Evolutionary conservation across 2,888 invertebrate genomes (phyloP), one percentile per base, ranked within the genome.

Genomic region (Heliconius cydno): DNA sequence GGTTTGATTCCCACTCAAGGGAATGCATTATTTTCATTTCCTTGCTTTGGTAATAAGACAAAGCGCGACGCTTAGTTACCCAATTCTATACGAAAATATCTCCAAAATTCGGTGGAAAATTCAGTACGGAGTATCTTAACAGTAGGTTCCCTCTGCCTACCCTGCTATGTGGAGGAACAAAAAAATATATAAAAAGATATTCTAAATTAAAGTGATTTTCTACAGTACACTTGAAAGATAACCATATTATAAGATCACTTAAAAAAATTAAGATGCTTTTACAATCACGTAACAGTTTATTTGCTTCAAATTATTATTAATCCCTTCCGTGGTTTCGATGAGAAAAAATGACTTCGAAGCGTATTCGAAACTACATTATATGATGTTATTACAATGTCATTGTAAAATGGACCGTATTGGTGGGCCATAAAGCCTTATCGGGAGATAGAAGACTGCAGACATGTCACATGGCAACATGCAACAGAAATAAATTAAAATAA

Each of bases 271-370:
- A 70, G n/a, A 46, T 46, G 25, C 70, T 65, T 76, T 77, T 71
- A 79, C 57, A 67, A 38, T 76, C 81, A 77, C 80, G 81, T 83
- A 86, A 85, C 82, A 83, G 85, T 85, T 91, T 92, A 92, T 92
- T 92, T 92, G 88, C 90, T 88, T 91, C 89, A 89, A 93, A 93
- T 94, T 60, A 60, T 60, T 60, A 60, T 60, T 92, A 94, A 93
- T 93, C 93, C 91, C 92, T 92, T 92, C 91, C 92, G 91, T 89
- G 90, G 92, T 92, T 92, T 92, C 88, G 91, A 88, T 86, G 90
- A 87, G 87, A 86, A 88, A 91, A 87, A 93, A 93, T 91, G 92
- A 92, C 89, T 87, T 91, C 89, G 79, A 72, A 74, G 70, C 75
- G 76, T 65, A 78, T 76, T 78, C 78, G 72, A 68, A 76, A 76